Percentiles rank a stretch among this genome's conserved stretches.
Conservation (phyloP, 1,140 invertebrate species). For the Ectropis grisescens region DNA sequence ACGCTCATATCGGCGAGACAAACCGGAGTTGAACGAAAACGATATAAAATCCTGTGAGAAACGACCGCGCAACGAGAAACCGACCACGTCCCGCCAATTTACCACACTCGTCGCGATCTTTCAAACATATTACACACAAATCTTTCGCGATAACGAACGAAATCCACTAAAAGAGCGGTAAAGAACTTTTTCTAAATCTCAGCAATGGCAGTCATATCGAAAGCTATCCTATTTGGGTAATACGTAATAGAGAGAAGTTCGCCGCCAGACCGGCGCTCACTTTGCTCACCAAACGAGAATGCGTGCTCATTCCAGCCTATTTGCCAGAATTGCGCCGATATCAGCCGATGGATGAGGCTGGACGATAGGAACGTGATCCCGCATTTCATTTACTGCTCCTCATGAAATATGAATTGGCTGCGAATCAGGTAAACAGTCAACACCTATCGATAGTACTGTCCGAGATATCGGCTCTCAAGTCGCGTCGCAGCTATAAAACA, state of each 20-base stretch:
- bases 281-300: conserved; percentile 22
- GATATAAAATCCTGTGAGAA: conserved; percentile 12
- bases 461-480: no score
- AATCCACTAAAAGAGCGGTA: neutral
- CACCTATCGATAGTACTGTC: no score
- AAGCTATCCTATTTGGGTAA: conserved; percentile 38
- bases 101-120: no score
- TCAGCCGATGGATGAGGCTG: conserved; percentile 20
- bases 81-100: conserved; percentile 5
- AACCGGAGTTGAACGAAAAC: conserved; percentile 10
- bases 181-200: conserved; percentile 25
- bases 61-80: conserved; percentile 3
- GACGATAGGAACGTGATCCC: conserved; percentile 27
- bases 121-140: no score
- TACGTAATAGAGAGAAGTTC: conserved; percentile 33
- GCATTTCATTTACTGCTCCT: conserved; percentile 30
- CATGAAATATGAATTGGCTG: conserved; percentile 7
- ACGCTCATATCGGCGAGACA: conserved; percentile 13
- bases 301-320: conserved; percentile 30
- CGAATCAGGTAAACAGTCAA: no score
- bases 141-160: no score
- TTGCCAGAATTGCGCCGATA: conserved; percentile 28
- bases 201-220: conserved; percentile 30
- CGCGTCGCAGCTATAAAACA: no score
- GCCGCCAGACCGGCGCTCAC: conserved; percentile 31